phyloP scores from a whole-genome alignment of 2,113 vertebrate genomes.

The Fukomys damarensis region DNA sequence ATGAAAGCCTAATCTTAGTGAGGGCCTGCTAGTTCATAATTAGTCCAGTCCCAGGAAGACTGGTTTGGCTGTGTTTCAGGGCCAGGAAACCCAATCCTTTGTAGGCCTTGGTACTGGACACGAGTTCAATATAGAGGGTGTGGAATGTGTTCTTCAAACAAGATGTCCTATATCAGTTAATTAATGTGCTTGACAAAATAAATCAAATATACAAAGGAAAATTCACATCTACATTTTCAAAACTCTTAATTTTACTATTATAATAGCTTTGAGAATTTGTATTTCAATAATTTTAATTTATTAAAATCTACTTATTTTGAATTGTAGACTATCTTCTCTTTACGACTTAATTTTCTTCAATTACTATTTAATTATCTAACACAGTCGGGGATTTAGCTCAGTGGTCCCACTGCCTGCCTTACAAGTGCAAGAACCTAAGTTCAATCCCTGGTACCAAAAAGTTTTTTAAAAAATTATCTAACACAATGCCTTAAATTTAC shows the following conservation, averaged over 20 bases:
- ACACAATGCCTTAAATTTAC: neutral
- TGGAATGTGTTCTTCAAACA: neutral
- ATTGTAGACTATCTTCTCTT: neutral
- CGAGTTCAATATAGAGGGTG: neutral
- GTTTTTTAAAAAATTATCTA: too few species aligned
- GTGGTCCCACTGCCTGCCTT: too few species aligned
- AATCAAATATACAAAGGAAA: neutral
- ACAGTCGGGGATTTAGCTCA: too few species aligned
- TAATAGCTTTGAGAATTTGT: neutral
- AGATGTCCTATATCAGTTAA: neutral
- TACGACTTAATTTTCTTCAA: neutral
- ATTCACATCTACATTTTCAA: neutral
- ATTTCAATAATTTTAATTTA: constrained; percentile 32
- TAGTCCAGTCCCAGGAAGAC: neutral
- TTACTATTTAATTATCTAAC: constrained; percentile 8
- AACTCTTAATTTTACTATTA: neutral
- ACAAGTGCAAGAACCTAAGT: too few species aligned
- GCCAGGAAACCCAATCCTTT: neutral
- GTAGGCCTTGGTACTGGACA: neutral
- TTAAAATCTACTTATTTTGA: constrained; percentile 18
- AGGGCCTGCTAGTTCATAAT: neutral
- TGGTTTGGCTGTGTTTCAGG: neutral
- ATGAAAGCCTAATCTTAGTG: neutral
- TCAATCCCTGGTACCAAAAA: too few species aligned
- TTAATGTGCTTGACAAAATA: neutral